Percentiles rank a stretch among this genome's conserved stretches.
Evolutionary conservation across 1,140 invertebrate species (phyloP).

Genomic region (Forficula auricularia): DNA sequence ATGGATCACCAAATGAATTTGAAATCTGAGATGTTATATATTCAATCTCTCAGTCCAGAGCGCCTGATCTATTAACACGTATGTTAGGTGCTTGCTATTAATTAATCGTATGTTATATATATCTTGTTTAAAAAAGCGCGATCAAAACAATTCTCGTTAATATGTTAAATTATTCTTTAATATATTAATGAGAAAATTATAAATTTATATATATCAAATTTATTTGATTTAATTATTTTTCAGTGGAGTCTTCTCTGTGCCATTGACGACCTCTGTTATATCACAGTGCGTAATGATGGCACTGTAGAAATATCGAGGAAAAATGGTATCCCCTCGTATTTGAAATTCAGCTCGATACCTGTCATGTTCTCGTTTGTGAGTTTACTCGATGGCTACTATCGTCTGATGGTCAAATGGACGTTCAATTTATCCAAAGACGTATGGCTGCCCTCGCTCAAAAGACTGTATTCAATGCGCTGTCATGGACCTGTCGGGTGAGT

Average conservation of each 20-base stretch:
- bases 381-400: slow-evolving; percentile 71
- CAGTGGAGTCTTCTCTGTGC: slow-evolving; percentile 56
- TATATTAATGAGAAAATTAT: too few species aligned
- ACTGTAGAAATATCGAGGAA: slow-evolving; percentile 59
- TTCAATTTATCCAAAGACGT: slow-evolving; percentile 71
- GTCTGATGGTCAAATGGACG: slow-evolving; percentile 72
- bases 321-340: slow-evolving; percentile 57
- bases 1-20: too few species aligned
- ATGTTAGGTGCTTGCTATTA: too few species aligned
- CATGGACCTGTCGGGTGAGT: slow-evolving; percentile 75
- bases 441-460: slow-evolving; percentile 52
- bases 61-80: too few species aligned
- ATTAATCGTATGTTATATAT: too few species aligned
- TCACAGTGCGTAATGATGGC: slow-evolving; percentile 47
- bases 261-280: slow-evolving; percentile 65
- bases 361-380: slow-evolving; percentile 64
- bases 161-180: too few species aligned
- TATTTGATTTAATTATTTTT: slow-evolving; percentile 19
- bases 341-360: slow-evolving; percentile 42
- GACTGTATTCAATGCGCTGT: slow-evolving; percentile 54
- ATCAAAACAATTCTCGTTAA: too few species aligned
- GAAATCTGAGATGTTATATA: too few species aligned
- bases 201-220: too few species aligned
- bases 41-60: too few species aligned
- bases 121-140: too few species aligned